Conservation (phyloP, 2,113 vertebrate species). For the Hippocampus zosterae region DNA sequence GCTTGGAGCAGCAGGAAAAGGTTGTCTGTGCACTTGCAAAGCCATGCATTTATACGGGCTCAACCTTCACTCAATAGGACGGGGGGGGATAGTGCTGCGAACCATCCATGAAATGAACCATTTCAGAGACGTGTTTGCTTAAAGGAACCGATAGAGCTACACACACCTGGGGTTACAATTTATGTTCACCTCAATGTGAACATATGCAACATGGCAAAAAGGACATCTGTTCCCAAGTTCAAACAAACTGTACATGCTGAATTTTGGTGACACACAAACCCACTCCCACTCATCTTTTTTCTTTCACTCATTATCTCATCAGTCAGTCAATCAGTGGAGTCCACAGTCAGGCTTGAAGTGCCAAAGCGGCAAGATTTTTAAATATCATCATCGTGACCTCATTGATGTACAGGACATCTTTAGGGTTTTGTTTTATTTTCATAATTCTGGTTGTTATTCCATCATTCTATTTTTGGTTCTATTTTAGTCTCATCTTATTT, state of each 20-base stretch:
- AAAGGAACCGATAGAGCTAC: conserved; percentile 22
- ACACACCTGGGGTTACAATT: conserved; percentile 35
- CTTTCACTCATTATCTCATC: neutral
- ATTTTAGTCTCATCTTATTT: too few species aligned
- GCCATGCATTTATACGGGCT: conserved; percentile 49
- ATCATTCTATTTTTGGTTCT: too few species aligned
- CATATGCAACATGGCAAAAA: conserved; percentile 1
- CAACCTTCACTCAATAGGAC: conserved; percentile 32
- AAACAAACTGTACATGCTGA: neutral
- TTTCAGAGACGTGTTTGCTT: conserved; percentile 41
- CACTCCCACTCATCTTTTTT: neutral
- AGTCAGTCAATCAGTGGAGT: neutral
- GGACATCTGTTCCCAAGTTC: neutral
- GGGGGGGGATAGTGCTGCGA: conserved; percentile 33
- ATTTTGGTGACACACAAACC: neutral
- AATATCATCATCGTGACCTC: neutral
- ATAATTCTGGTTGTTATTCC: too few species aligned
- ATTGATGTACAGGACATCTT: too few species aligned
- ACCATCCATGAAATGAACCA: conserved; percentile 61
- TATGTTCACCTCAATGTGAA: conserved; percentile 19
- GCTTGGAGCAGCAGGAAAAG: conserved; percentile 31
- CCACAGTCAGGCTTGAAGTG: neutral
- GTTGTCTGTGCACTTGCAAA: conserved; percentile 42
- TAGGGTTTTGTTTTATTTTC: too few species aligned
- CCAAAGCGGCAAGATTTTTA: neutral